A percentile compares a stretch with the other conserved stretches of the same genome.
These are phyloP conservation scores for Erebia epiphron DNA, from an alignment of 2,888 invertebrate species.

Conservation along the genomic window DNA sequence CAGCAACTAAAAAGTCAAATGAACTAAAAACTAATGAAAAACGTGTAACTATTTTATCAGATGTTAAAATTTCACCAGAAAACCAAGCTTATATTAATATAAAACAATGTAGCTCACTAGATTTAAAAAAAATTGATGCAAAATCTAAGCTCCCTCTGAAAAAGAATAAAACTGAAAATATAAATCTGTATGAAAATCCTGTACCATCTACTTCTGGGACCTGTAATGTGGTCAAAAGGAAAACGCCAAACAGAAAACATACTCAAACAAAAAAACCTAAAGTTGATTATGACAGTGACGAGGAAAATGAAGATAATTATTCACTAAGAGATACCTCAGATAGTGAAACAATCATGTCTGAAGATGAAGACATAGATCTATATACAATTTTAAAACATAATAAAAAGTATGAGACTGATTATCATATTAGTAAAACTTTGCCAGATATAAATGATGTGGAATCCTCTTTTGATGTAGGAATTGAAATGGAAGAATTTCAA, in stretches of 20 bases:
- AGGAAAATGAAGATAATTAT: too few relatives aligned
- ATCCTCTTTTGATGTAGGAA: too few relatives aligned
- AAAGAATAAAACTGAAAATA: slow-evolving; percentile 18
- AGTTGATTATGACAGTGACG: too few relatives aligned
- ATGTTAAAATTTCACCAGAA: slow-evolving; percentile 15
- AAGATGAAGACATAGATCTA: too few relatives aligned
- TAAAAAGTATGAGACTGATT: too few relatives aligned
- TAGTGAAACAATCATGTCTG: too few relatives aligned
- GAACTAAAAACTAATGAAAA: slow-evolving; percentile 20
- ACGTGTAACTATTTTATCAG: slow-evolving; percentile 23
- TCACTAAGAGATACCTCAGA: too few relatives aligned
- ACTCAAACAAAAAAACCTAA: too few relatives aligned
- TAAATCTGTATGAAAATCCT: slow-evolving; percentile 18
- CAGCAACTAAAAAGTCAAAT: slow-evolving; percentile 18
- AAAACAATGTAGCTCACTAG: slow-evolving; percentile 10
- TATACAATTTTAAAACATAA: too few relatives aligned
- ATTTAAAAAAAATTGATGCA: slow-evolving; percentile 18
- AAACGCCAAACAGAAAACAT: slow-evolving; percentile 20
- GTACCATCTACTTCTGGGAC: slow-evolving; percentile 19
- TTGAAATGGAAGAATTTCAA: too few relatives aligned
- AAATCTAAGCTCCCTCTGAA: slow-evolving; percentile 16
- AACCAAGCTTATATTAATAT: slow-evolving; percentile 19
- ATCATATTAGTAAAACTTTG: too few relatives aligned
- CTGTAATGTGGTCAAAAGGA: slow-evolving; percentile 15
- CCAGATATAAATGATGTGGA: too few relatives aligned